Conservation (phyloP, 1,140 invertebrate species). For the Atta texana region DNA sequence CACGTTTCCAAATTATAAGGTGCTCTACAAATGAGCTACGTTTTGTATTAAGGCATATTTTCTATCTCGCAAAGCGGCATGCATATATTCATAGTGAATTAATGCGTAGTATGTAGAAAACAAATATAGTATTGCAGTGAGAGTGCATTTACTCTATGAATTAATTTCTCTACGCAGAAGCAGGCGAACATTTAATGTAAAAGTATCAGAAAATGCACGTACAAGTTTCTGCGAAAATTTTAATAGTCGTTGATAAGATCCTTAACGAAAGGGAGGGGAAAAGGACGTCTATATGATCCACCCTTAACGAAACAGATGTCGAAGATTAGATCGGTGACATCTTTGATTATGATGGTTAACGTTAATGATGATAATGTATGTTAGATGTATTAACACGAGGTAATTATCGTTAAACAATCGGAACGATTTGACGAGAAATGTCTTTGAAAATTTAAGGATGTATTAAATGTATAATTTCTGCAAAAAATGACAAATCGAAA, state of each 20-base stretch:
- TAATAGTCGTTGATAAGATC: slow-evolving; percentile 82
- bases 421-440: neutral
- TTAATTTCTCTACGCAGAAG: slow-evolving; percentile 21
- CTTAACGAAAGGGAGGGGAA: slow-evolving; percentile 84
- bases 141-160: slow-evolving; percentile 8
- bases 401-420: neutral
- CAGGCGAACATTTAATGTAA: slow-evolving; percentile 7
- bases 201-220: slow-evolving; percentile 64
- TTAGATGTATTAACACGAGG: slow-evolving; percentile 16
- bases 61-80: slow-evolving; percentile 17
- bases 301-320: slow-evolving; percentile 81
- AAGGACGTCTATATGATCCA: slow-evolving; percentile 83
- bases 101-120: slow-evolving; percentile 3
- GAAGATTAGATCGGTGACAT: slow-evolving; percentile 48
- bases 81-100: neutral
- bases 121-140: neutral
- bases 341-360: slow-evolving; percentile 1
- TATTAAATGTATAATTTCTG: too few relatives aligned
- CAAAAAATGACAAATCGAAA: too few relatives aligned
- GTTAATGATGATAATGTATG: neutral
- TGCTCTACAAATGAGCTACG: neutral
- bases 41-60: neutral
- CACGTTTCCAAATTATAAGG: neutral
- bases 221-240: slow-evolving; percentile 77
- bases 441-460: too few relatives aligned